phyloP scores from a whole-genome alignment of 2,797 vertebrate species.

The Cottoperca gobio region DNA sequence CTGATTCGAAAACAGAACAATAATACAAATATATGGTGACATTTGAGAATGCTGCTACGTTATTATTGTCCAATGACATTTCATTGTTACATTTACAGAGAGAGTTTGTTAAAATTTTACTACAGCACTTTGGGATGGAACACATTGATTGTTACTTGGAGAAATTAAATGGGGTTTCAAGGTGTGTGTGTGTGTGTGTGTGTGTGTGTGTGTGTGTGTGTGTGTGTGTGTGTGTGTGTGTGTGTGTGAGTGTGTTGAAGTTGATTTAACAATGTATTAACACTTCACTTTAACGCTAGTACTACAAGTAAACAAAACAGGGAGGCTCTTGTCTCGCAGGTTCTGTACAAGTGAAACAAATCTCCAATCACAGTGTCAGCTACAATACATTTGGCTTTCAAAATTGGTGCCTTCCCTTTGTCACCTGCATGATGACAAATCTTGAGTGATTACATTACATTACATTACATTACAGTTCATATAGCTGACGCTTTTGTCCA shows the following conservation, averaged over 20 bases:
- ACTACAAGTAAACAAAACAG: constrained; percentile 18
- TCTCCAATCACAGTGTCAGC: not conserved
- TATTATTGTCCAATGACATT: constrained; percentile 61
- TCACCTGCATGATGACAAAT: not conserved
- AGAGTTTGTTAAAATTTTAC: constrained; percentile 4
- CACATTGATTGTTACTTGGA: constrained; percentile 44
- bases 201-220: too few relatives aligned
- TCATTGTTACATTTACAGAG: constrained; percentile 27
- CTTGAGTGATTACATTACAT: too few relatives aligned
- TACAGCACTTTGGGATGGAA: constrained; percentile 2
- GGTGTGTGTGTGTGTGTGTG: too few relatives aligned
- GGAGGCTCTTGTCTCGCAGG: not conserved
- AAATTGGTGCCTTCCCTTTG: not conserved
- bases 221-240: too few relatives aligned
- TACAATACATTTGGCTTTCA: not conserved
- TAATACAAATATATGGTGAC: constrained; percentile 54
- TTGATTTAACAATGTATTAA: constrained; percentile 30
- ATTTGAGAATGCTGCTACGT: constrained; percentile 64
- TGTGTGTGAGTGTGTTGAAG: constrained; percentile 16
- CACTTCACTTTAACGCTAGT: not conserved
- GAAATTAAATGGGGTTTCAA: constrained; percentile 8
- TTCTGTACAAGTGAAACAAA: not conserved
- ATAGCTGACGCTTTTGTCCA: too few relatives aligned
- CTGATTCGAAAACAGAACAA: constrained; percentile 41
- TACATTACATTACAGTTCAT: too few relatives aligned